These are phyloP conservation scores for Corydoras maculifer DNA, from an alignment of 2,113 vertebrate species.

Conservation along the genomic window DNA sequence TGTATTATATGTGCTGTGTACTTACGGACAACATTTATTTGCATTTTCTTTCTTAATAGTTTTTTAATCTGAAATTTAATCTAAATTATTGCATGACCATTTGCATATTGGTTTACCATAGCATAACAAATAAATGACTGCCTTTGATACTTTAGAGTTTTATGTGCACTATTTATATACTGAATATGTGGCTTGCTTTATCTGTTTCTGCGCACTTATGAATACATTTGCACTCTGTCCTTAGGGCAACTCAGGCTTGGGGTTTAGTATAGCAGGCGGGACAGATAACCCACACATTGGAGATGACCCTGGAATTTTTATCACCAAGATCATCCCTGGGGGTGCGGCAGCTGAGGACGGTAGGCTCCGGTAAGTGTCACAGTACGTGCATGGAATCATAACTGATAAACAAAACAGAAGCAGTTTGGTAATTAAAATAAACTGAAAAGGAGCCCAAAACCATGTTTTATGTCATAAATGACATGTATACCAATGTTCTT, in stretches of 20 bases:
- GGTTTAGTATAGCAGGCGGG: constrained; percentile 94
- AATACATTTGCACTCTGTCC: constrained; percentile 27
- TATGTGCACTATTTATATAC: background rate
- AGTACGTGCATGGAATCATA: background rate
- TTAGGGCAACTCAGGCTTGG: constrained; percentile 92
- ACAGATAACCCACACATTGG: constrained; percentile 96
- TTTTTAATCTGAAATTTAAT: too few species aligned
- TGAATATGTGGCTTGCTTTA: background rate
- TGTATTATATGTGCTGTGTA: too few species aligned
- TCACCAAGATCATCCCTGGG: constrained; percentile 97
- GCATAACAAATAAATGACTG: too few species aligned
- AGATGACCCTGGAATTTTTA: constrained; percentile 96
- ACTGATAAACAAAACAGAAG: background rate
- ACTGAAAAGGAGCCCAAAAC: background rate
- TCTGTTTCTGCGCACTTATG: background rate
- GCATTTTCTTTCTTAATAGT: too few species aligned
- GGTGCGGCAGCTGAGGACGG: constrained; percentile 93
- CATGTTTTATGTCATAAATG: background rate
- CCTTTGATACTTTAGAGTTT: too few species aligned
- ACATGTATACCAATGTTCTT: background rate
- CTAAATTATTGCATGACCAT: too few species aligned
- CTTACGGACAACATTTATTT: too few species aligned
- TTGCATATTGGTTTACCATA: too few species aligned
- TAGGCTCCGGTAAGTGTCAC: constrained; percentile 77
- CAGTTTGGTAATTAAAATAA: background rate